phyloP scores from a whole-genome alignment of 1,140 invertebrate species.

The Carcinoscorpius rotundicauda region DNA sequence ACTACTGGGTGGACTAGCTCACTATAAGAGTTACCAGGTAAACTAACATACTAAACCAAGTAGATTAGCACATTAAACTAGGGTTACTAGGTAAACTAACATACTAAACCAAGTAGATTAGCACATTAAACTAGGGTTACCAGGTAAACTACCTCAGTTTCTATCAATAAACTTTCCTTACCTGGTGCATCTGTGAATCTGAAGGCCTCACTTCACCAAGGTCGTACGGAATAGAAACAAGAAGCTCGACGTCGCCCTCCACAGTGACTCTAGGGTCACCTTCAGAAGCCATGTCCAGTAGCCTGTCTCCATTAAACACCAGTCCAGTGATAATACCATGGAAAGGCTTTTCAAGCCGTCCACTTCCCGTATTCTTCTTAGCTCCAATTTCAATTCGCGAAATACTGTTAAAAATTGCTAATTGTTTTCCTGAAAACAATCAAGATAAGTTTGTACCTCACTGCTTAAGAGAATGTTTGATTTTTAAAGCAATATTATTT shows the following conservation, averaged over 20 bases:
- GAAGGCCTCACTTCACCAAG: slow-evolving; percentile 5
- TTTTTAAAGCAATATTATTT: too few relatives aligned
- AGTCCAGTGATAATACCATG: slow-evolving; percentile 75
- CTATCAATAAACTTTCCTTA: not conserved
- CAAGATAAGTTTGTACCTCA: slow-evolving; percentile 12
- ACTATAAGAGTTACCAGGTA: too few relatives aligned
- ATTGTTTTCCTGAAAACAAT: slow-evolving; percentile 55
- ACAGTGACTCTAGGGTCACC: slow-evolving; percentile 57
- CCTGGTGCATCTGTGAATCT: slow-evolving; percentile 9
- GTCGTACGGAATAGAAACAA: slow-evolving; percentile 27
- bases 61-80: too few relatives aligned
- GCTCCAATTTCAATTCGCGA: slow-evolving; percentile 82
- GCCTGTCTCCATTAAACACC: slow-evolving; percentile 68
- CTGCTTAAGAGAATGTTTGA: too few relatives aligned
- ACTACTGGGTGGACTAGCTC: too few relatives aligned
- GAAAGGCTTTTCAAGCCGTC: slow-evolving; percentile 58
- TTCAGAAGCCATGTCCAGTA: slow-evolving; percentile 71
- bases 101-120: too few relatives aligned
- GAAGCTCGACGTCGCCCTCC: slow-evolving; percentile 37
- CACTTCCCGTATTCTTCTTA: slow-evolving; percentile 50
- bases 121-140: too few relatives aligned
- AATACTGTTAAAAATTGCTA: slow-evolving; percentile 84
- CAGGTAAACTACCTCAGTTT: too few relatives aligned
- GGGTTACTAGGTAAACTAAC: too few relatives aligned
- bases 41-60: too few relatives aligned